A percentile compares a stretch with the other conserved stretches of the same genome.
These are phyloP conservation scores for Chelonoidis abingdonii DNA, from an alignment of 2,113 vertebrate species.

Conservation along the genomic window DNA sequence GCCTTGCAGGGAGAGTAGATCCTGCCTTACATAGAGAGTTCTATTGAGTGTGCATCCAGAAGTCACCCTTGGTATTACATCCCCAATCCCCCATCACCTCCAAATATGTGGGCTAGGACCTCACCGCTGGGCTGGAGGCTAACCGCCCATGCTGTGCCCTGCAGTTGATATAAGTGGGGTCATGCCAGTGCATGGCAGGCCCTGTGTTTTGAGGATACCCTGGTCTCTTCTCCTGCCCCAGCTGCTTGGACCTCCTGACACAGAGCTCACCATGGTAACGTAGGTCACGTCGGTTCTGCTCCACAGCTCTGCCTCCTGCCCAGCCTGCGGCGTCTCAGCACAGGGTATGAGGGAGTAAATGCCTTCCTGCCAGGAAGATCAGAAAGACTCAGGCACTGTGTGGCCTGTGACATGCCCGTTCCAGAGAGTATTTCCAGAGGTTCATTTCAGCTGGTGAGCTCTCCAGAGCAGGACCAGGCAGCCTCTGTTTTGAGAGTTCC, in stretches of 20 bases:
- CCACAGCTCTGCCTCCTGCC: constrained; percentile 27
- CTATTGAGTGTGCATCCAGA: neutral
- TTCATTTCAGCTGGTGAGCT: neutral
- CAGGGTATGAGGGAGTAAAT: constrained; percentile 63
- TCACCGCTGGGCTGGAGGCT: too few species aligned
- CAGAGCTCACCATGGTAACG: constrained; percentile 79
- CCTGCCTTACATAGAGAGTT: neutral
- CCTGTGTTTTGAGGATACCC: too few species aligned
- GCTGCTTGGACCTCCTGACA: neutral
- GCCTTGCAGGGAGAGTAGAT: too few species aligned
- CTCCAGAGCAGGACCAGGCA: neutral
- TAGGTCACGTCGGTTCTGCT: constrained; percentile 70
- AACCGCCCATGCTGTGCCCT: too few species aligned
- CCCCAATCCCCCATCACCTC: too few species aligned
- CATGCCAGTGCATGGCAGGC: too few species aligned
- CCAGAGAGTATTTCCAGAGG: neutral
- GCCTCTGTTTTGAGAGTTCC: neutral
- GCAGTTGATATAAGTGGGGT: too few species aligned
- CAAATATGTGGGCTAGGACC: too few species aligned
- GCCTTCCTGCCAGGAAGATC: neutral
- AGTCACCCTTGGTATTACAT: too few species aligned
- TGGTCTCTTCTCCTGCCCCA: neutral
- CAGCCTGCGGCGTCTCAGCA: neutral
- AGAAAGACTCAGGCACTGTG: fast-evolving
- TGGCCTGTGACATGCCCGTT: neutral